A percentile compares a stretch with the other conserved stretches of the same genome.
Conservation (phyloP, 37 sponge, comb jelly and placozoan species). For the Aphrocallistes beatrix region DNA sequence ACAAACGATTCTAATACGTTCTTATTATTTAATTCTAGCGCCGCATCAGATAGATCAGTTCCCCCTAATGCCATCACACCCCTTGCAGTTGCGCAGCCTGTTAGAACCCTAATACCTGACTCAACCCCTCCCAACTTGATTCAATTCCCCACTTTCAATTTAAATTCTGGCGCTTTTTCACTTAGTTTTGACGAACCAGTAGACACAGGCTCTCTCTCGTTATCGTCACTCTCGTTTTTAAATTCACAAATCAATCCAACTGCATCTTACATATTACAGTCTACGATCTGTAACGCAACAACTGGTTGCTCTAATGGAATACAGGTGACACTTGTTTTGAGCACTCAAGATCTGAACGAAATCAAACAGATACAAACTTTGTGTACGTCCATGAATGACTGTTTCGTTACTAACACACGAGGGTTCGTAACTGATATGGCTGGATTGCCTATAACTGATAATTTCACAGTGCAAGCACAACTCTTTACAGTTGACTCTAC, state of each 20-base stretch:
- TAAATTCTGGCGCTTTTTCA: conserved; percentile 45
- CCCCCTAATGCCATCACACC: conserved; percentile 40
- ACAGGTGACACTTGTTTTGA: conserved; percentile 22
- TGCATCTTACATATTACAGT: neutral
- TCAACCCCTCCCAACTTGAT: conserved; percentile 33
- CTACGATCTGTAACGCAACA: neutral
- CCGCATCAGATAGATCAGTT: conserved; percentile 44
- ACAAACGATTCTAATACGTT: conserved; percentile 44
- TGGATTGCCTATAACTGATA: neutral
- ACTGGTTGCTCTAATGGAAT: neutral
- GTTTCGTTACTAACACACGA: neutral
- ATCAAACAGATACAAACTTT: conserved; percentile 34
- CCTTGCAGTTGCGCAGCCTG: conserved; percentile 26
- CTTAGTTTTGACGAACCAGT: conserved; percentile 62
- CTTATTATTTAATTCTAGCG: conserved; percentile 34
- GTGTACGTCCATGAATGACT: neutral
- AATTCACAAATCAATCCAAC: neutral
- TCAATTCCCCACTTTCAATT: conserved; percentile 44
- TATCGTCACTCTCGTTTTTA: conserved; percentile 13
- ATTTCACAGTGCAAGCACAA: neutral
- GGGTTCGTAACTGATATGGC: neutral
- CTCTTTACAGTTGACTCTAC: conserved; percentile 21
- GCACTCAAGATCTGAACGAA: conserved; percentile 45
- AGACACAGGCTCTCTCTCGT: conserved; percentile 31
- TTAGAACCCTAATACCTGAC: conserved; percentile 36